These are phyloP conservation scores for Henicopernis longicauda DNA, from an alignment of 2,113 vertebrate genomes.

Conservation along the genomic window DNA sequence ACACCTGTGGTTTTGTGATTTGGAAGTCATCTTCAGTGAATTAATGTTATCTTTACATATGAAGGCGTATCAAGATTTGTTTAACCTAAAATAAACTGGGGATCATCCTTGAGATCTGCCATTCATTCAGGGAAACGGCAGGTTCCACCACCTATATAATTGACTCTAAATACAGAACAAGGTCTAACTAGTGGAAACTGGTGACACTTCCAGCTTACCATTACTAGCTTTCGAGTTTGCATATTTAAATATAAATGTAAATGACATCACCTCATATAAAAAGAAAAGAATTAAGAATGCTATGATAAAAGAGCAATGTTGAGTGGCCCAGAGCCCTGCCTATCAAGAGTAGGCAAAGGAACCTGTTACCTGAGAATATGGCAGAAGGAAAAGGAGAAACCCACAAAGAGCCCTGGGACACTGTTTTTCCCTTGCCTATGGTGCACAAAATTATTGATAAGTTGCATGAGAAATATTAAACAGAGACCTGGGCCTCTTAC, in stretches of 20 bases:
- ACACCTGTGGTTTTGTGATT: not conserved
- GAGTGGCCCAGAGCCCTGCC: rapidly evolving
- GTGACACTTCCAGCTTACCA: not conserved
- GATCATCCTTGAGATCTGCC: not conserved
- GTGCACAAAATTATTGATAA: not conserved
- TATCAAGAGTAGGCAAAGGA: not conserved
- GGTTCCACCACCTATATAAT: not conserved
- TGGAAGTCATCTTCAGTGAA: not conserved
- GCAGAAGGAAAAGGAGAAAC: not conserved
- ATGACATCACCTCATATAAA: not conserved
- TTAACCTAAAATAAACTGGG: not conserved
- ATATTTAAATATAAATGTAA: not conserved
- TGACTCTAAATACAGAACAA: not conserved
- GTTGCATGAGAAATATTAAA: not conserved
- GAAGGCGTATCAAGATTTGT: not conserved
- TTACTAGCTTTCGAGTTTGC: not conserved
- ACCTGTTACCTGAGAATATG: not conserved
- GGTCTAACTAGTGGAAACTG: not conserved
- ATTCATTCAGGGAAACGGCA: not conserved
- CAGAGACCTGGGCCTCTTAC: not conserved
- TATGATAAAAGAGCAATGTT: not conserved
- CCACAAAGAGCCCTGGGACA: not conserved
- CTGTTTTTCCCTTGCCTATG: not conserved
- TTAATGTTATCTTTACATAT: not conserved
- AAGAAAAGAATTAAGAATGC: not conserved